Evolutionary conservation across 2,113 vertebrate genomes (phyloP).

Genomic region (Gnathonemus longibarbis): DNA sequence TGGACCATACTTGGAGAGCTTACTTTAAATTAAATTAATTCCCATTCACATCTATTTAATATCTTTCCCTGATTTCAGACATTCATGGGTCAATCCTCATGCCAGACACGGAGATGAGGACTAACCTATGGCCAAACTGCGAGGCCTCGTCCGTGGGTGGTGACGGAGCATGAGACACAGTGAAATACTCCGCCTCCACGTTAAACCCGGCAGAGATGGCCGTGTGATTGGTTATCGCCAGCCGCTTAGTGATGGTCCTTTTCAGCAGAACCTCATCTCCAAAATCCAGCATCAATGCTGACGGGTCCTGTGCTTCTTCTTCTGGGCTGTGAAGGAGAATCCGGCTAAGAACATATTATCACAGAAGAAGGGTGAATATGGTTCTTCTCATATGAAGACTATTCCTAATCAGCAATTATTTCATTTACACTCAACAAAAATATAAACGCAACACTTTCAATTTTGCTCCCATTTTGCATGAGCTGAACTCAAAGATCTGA

Average conservation of each 20-base stretch:
- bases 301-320: background rate
- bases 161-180: conserved; percentile 26
- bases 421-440: background rate
- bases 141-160: conserved; percentile 12
- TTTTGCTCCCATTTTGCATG: no score
- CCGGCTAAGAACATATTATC: background rate
- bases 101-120: background rate
- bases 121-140: conserved; percentile 41
- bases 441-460: no score
- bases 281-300: conserved; percentile 68
- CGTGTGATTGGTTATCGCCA: conserved; percentile 74
- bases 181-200: conserved; percentile 72
- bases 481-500: no score
- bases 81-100: background rate
- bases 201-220: conserved; percentile 66
- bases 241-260: conserved; percentile 48
- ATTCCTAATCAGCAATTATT: background rate
- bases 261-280: conserved; percentile 59
- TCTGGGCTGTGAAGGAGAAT: conserved; percentile 37
- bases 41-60: background rate
- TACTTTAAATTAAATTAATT: background rate
- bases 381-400: background rate
- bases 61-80: background rate
- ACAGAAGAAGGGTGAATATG: background rate
- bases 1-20: background rate